Conservation (phyloP, 2,888 invertebrate genomes). For the Megastigmus dorsalis region DNA sequence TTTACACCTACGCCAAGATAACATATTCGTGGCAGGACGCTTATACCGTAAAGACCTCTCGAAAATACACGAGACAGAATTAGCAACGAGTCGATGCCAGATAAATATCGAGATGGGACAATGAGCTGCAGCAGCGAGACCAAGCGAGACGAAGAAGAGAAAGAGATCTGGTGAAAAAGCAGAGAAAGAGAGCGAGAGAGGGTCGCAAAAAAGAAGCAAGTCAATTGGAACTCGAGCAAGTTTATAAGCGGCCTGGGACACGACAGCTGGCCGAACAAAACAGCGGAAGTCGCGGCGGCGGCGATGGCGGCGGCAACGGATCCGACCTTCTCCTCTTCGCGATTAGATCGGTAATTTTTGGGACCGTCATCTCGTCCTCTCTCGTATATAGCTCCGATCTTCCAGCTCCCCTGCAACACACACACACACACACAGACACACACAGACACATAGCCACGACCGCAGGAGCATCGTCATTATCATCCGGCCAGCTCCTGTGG, state of each 20-base stretch:
- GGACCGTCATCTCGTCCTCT: constrained; percentile 14
- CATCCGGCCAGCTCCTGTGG: too few relatives aligned
- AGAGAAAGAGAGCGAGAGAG: neutral
- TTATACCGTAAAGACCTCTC: neutral
- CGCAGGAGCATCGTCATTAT: constrained; percentile 40
- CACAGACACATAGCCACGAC: neutral
- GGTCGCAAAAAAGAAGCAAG: constrained; percentile 1
- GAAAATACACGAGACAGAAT: neutral
- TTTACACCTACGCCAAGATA: too few relatives aligned
- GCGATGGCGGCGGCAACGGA: too few relatives aligned
- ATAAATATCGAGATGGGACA: neutral
- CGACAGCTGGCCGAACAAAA: constrained; percentile 39
- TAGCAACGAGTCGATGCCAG: neutral
- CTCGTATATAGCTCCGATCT: neutral
- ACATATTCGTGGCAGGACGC: too few relatives aligned
- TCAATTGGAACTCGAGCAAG: constrained; percentile 41
- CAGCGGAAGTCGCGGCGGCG: constrained; percentile 48
- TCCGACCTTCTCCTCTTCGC: constrained; percentile 13
- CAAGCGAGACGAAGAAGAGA: neutral
- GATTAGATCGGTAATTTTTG: constrained; percentile 46
- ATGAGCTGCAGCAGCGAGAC: constrained; percentile 6
- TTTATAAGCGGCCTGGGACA: constrained; percentile 17
- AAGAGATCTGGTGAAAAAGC: neutral
- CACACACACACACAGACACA: neutral
- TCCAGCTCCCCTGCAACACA: too few relatives aligned